Evolutionary conservation across 2,797 vertebrate species (phyloP).

Genomic region (Notamacropus eugenii): DNA sequence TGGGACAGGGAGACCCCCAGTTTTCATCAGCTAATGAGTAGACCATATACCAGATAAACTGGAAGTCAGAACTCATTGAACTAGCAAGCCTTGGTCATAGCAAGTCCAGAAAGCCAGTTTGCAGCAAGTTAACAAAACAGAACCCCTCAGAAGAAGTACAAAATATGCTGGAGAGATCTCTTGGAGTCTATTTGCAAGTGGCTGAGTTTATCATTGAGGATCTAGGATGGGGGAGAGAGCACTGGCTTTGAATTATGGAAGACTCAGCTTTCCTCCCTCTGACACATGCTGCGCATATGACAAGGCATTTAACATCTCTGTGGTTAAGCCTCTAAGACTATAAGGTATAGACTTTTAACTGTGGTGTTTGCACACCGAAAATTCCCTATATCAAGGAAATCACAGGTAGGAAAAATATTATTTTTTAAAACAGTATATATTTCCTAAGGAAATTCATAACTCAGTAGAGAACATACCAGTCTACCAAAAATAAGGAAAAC

Average conservation of each 20-base stretch:
- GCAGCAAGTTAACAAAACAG: background rate
- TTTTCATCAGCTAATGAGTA: background rate
- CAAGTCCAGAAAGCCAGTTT: background rate
- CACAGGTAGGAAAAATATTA: background rate
- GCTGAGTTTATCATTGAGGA: background rate
- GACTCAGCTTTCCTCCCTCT: background rate
- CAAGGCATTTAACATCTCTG: background rate
- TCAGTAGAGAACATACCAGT: background rate
- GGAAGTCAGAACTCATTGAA: background rate
- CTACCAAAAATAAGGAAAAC: background rate
- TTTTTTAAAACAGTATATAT: background rate
- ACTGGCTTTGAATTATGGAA: background rate
- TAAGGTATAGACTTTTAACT: background rate
- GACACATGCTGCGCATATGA: background rate
- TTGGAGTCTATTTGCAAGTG: background rate
- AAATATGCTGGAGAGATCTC: background rate
- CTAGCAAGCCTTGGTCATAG: background rate
- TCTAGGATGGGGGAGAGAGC: background rate
- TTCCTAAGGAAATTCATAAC: background rate
- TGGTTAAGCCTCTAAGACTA: background rate
- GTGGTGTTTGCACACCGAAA: background rate
- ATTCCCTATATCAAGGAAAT: background rate
- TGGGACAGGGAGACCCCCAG: background rate
- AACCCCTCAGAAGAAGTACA: background rate
- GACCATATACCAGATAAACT: background rate